These are phyloP conservation scores for Oryzias celebensis DNA, from an alignment of 2,113 vertebrate genomes.

Conservation along the genomic window DNA sequence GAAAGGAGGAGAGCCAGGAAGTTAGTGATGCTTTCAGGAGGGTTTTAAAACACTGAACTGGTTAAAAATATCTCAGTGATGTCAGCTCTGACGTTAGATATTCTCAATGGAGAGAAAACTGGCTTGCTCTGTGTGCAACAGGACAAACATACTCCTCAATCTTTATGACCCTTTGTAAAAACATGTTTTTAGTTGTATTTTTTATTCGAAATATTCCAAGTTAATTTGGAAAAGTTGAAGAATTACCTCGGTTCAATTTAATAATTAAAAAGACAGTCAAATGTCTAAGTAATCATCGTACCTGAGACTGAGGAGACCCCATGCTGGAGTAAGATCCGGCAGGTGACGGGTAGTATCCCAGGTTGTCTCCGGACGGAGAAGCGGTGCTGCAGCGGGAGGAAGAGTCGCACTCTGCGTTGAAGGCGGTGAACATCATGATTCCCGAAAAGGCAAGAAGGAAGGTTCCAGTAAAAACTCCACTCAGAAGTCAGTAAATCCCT, in stretches of 20 bases:
- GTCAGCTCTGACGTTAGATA: conserved; percentile 85
- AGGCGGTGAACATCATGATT: conserved; percentile 87
- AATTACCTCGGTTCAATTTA: too few species aligned
- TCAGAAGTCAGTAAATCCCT: conserved; percentile 30
- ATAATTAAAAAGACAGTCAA: too few species aligned
- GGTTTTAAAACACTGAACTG: conserved; percentile 48
- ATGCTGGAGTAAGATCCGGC: conserved; percentile 89
- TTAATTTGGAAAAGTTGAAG: too few species aligned
- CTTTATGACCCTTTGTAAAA: background rate
- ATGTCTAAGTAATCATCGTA: conserved; percentile 42
- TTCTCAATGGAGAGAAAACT: conserved; percentile 78
- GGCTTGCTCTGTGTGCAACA: conserved; percentile 21
- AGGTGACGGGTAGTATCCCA: conserved; percentile 84
- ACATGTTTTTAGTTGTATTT: too few species aligned
- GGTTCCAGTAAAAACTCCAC: conserved; percentile 31
- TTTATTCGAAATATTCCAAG: too few species aligned
- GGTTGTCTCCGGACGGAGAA: conserved; percentile 85
- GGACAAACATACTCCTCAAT: conserved; percentile 13
- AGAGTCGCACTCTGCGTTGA: conserved; percentile 87
- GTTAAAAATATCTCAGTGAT: conserved; percentile 88
- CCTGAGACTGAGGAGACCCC: conserved; percentile 87
- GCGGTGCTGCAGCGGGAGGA: conserved; percentile 96
- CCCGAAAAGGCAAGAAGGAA: background rate
- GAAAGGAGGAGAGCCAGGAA: conserved; percentile 29
- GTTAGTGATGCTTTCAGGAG: conserved; percentile 24